These are phyloP conservation scores for Melierax canorus DNA, from an alignment of 2,113 vertebrate species.

Conservation along the genomic window DNA sequence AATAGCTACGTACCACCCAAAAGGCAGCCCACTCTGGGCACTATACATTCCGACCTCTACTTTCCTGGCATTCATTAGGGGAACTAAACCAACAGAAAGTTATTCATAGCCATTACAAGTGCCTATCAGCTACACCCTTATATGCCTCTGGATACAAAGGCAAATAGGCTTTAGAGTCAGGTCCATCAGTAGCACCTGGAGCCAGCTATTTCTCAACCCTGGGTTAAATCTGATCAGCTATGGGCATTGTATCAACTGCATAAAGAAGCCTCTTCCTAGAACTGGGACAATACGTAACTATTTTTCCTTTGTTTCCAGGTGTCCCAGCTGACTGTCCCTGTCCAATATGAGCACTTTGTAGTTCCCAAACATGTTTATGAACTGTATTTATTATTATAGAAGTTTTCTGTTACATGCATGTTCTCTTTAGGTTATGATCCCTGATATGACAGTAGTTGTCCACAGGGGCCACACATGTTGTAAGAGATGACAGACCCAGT, in stretches of 20 bases:
- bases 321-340: not conserved
- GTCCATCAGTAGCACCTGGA: not conserved
- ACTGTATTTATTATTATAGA: not conserved
- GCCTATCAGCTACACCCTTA: not conserved
- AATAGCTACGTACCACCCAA: not conserved
- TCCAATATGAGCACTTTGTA: not conserved
- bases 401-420: not conserved
- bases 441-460: not conserved
- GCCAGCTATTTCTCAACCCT: not conserved
- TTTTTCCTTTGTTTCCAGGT: not conserved
- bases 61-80: not conserved
- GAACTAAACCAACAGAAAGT: not conserved
- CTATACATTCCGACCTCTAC: not conserved
- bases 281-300: not conserved
- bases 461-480: fast-evolving
- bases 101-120: not conserved
- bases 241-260: not conserved
- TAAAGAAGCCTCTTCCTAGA: not conserved
- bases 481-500: not conserved
- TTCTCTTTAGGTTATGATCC: not conserved
- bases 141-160: not conserved
- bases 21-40: not conserved
- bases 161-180: not conserved
- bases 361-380: not conserved
- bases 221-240: not conserved